Percentiles rank a stretch among this genome's conserved stretches.
phyloP scores from a whole-genome alignment of 30 jellyfish, hydroid and myxozoan genomes.

The Chironex yamaguchii region DNA sequence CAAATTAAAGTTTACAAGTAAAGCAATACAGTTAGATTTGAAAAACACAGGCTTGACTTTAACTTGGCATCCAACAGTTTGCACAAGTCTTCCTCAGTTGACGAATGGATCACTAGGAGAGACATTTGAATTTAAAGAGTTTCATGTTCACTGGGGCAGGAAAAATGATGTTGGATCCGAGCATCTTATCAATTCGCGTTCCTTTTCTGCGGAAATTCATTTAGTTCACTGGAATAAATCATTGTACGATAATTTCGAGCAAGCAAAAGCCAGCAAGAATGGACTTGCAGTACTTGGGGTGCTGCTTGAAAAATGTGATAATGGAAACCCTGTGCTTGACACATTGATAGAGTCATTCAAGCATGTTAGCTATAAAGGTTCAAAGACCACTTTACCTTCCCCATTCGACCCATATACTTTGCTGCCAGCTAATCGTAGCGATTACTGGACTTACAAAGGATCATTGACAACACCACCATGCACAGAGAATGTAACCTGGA shows the following conservation, averaged over 20 bases:
- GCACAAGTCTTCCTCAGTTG: background rate
- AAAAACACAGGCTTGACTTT: background rate
- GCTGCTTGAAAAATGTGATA: background rate
- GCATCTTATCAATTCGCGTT: slow-evolving; percentile 3
- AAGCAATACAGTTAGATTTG: background rate
- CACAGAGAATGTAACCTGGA: slow-evolving; percentile 45
- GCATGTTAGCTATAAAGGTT: background rate
- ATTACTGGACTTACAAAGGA: slow-evolving; percentile 31
- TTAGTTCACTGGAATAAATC: slow-evolving; percentile 45
- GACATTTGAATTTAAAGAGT: slow-evolving; percentile 52
- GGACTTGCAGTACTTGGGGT: slow-evolving; percentile 45
- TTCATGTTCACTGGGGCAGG: slow-evolving; percentile 32
- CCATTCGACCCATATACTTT: background rate
- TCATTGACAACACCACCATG: slow-evolving; percentile 43
- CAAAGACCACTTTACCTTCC: background rate
- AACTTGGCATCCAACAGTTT: background rate
- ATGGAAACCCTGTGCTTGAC: background rate
- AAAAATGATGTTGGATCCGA: slow-evolving; percentile 37
- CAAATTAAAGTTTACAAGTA: background rate
- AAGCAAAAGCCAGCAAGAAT: slow-evolving; percentile 7
- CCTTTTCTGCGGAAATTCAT: slow-evolving; percentile 31
- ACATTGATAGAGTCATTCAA: background rate
- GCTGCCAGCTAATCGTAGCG: background rate
- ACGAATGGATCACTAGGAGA: slow-evolving; percentile 82
- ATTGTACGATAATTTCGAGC: background rate